Base-by-base conservation (phyloP, 2,888 invertebrate genomes). In the Catonia carolina region DNA sequence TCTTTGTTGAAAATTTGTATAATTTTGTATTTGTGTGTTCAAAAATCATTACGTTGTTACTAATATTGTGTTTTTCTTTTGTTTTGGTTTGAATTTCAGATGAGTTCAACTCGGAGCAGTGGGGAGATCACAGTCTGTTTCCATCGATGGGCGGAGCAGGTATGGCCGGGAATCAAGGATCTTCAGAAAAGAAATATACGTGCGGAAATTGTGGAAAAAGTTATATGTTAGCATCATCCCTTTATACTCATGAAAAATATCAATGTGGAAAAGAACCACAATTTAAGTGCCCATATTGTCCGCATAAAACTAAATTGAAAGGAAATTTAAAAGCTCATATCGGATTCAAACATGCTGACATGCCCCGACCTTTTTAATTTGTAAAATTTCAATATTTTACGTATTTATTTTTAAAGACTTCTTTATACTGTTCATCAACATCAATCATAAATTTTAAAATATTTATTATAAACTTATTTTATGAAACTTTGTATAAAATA, bases 261-360 rank as follows among this genome's bases (percentile, higher is more conserved):
- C 64, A 67, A 51, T 67, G 67, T 48, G 64, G 66, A 6, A 61
- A 63, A 52, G 64, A 62, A 42, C 67, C 66, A 0, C 60, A 62
- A 37, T 74, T 71, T 57, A 68, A 71, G 48, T 75, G 75, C 65
- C 73, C 73, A 0, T 67, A 70, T 14, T 75, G 75, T 61, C 69
- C 70, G 53, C 72, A 72, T 14, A 69, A 69, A 2, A 74, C 74
- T 61, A 71, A 72, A 8, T 68, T 71, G 56, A 71, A 72, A 63
- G 72, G 73, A 56, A 74, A 73, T 10, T 65, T 75, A 53, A 72
- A 70, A 65, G 72, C 73, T 0, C 76, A 76, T 63, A 69, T 74
- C 68, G 50, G 59, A 14, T 50, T 54, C 23, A 58, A 54, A 27
- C 58, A 58, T 50, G 22, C 54, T 2, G 50, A 58, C 22, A 45